phyloP scores from a whole-genome alignment of 2,888 invertebrate species.

The Chloroclystis v-ata region DNA sequence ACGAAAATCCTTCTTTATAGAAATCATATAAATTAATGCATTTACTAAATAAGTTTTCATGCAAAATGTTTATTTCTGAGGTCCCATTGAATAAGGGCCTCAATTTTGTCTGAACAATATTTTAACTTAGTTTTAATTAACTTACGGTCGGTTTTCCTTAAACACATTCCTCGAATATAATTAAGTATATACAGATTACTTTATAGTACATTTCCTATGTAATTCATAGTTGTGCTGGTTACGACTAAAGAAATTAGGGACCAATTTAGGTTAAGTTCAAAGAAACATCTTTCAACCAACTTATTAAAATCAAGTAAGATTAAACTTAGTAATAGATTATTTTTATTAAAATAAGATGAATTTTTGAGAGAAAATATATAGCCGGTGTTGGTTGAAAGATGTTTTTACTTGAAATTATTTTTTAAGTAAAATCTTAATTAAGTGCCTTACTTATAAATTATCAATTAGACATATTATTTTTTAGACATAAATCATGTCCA shows the following conservation, averaged over 20 bases:
- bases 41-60: neutral
- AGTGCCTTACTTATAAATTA: slow-evolving; percentile 12
- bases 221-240: slow-evolving; percentile 43
- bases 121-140: too few species aligned
- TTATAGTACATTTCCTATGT: slow-evolving; percentile 2
- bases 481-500: neutral
- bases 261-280: slow-evolving; percentile 3
- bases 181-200: neutral
- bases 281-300: neutral
- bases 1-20: too few species aligned
- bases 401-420: neutral
- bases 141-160: slow-evolving; percentile 3
- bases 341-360: too few species aligned
- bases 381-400: neutral
- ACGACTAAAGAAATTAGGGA: slow-evolving; percentile 31
- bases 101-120: neutral
- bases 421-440: slow-evolving; percentile 7
- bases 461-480: slow-evolving; percentile 2
- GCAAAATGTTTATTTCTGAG: neutral
- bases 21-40: neutral
- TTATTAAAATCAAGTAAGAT: neutral
- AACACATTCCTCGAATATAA: slow-evolving; percentile 15
- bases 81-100: neutral
- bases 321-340: too few species aligned
- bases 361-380: neutral